Evolutionary conservation across 1,140 invertebrate genomes (phyloP).

Genomic region (Zaprionus inermis): DNA sequence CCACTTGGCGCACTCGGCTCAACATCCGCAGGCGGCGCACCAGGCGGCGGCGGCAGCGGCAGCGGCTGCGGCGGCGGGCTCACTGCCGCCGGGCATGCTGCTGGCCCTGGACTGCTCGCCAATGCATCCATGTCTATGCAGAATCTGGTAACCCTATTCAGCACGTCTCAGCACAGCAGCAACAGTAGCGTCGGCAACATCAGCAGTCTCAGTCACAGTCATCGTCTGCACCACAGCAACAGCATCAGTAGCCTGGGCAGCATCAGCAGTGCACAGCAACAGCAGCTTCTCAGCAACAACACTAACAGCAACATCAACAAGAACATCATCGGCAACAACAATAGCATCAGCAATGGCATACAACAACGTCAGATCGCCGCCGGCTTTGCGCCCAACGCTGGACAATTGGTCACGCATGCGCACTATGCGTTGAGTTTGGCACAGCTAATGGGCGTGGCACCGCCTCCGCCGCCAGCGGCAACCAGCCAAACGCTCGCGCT

Average conservation of each 20-base stretch:
- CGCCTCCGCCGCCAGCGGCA: conserved; percentile 51
- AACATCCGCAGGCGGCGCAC: conserved; percentile 41
- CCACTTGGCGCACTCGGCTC: conserved; percentile 64
- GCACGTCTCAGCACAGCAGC: conserved; percentile 84
- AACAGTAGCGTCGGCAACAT: conserved; percentile 26
- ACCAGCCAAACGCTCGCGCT: conserved; percentile 55
- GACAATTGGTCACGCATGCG: conserved; percentile 40
- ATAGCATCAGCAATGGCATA: conserved; percentile 1
- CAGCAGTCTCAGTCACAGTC: conserved; percentile 44
- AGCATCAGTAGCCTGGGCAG: conserved; percentile 29
- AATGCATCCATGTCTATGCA: conserved; percentile 94
- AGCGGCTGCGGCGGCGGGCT: conserved; percentile 55
- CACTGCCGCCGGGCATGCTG: conserved; percentile 74
- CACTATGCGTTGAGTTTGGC: conserved; percentile 57
- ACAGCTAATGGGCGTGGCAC: conserved; percentile 66
- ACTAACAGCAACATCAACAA: conserved; percentile 17
- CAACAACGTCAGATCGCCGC: conserved; percentile 35
- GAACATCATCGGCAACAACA: conserved; percentile 13
- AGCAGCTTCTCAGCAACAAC: conserved; percentile 31
- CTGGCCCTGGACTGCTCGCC: conserved; percentile 85
- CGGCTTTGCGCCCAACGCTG: conserved; percentile 33
- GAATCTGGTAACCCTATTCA: conserved; percentile 91
- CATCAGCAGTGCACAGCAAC: conserved; percentile 20
- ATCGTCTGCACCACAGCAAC: conserved; percentile 26
- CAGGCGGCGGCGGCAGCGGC: conserved; percentile 29